Evolutionary conservation across 2,797 vertebrate species (phyloP).

Genomic region (Epinephelus malabaricus): DNA sequence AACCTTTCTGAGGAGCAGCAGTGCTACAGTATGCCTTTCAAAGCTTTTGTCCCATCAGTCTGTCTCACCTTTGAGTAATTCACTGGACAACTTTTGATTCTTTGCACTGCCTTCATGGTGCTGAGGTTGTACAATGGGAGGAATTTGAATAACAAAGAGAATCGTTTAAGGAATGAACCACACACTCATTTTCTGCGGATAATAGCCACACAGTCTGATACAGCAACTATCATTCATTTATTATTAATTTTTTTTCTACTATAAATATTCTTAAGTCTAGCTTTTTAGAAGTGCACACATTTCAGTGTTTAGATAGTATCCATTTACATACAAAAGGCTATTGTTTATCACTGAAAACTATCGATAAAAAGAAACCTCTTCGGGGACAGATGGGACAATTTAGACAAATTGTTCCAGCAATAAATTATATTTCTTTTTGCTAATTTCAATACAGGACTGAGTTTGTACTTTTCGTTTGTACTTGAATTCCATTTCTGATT

Average conservation of each 20-base stretch:
- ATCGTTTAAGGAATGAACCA: slow-evolving; percentile 69
- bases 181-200: slow-evolving; percentile 66
- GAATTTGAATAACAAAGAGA: slow-evolving; percentile 83
- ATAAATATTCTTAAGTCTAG: no score
- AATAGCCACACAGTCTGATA: slow-evolving; percentile 63
- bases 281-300: no score
- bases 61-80: slow-evolving; percentile 78
- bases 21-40: slow-evolving; percentile 72
- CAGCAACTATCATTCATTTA: slow-evolving; percentile 52
- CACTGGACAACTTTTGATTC: slow-evolving; percentile 73
- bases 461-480: slow-evolving; percentile 36
- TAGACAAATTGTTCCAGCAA: slow-evolving; percentile 40
- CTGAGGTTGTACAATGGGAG: slow-evolving; percentile 71
- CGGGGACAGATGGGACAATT: slow-evolving; percentile 26
- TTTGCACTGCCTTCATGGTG: slow-evolving; percentile 65
- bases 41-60: slow-evolving; percentile 75
- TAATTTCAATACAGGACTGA: slow-evolving; percentile 37
- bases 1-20: slow-evolving; percentile 71
- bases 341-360: slow-evolving; percentile 19
- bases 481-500: slow-evolving; percentile 45
- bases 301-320: no score
- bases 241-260: slow-evolving; percentile 28
- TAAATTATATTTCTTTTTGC: slow-evolving; percentile 31
- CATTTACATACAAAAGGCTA: slow-evolving; percentile 9
- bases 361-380: background rate